Evolutionary conservation across 2,113 vertebrate species (phyloP).

Genomic region (Solea senegalensis): DNA sequence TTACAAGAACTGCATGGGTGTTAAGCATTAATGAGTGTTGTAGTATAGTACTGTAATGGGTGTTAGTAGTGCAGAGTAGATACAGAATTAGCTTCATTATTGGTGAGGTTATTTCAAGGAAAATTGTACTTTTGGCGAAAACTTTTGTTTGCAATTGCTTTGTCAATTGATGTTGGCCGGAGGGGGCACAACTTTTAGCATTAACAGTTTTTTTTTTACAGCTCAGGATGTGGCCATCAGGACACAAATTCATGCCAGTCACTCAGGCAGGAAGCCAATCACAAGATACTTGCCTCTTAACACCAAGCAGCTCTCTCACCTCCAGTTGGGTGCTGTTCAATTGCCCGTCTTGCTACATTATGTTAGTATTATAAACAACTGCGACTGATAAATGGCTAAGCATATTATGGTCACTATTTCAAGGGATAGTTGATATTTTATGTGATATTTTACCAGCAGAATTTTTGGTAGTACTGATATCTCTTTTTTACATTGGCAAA

Average conservation of each 20-base stretch:
- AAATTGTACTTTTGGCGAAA: conserved; percentile 38
- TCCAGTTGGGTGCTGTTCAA: conserved; percentile 52
- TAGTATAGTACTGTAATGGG: conserved; percentile 46
- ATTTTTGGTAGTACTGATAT: neutral
- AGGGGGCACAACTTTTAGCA: conserved; percentile 27
- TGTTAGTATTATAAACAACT: conserved; percentile 29
- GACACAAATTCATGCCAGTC: conserved; percentile 55
- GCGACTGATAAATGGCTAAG: conserved; percentile 6
- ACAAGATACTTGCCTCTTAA: conserved; percentile 57
- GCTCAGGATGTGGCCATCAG: conserved; percentile 46
- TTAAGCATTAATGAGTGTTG: conserved; percentile 68
- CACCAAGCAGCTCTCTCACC: conserved; percentile 54
- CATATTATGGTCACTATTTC: neutral
- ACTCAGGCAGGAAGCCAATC: conserved; percentile 57
- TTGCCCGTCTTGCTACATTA: conserved; percentile 44
- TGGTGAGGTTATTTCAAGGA: conserved; percentile 22
- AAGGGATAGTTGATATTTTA: neutral
- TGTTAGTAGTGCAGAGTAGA: conserved; percentile 33
- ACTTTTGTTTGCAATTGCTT: conserved; percentile 41
- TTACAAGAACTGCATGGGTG: conserved; percentile 62
- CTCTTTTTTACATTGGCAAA: neutral
- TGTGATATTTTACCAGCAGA: neutral
- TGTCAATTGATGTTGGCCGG: conserved; percentile 16
- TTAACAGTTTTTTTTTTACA: conserved; percentile 37
- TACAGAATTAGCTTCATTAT: conserved; percentile 55